Base-by-base conservation (phyloP, 2,888 invertebrate genomes). In the Acanthosepion lycidas region DNA sequence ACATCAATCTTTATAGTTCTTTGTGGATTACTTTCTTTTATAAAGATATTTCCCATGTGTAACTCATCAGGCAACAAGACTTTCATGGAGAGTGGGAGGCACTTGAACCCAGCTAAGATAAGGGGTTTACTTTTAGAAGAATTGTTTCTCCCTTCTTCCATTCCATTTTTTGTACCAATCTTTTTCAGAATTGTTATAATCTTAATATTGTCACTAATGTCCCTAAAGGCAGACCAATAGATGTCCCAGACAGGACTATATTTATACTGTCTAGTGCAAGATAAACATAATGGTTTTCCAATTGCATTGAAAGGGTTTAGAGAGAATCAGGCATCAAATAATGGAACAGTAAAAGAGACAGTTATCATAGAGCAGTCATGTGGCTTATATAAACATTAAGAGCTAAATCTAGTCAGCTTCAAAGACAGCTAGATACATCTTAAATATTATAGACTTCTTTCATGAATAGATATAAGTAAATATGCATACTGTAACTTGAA, bases 161-260 rank as follows among this genome's bases (percentile, higher is more conserved):
- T 78, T 78, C 33, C 64, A 2, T 33, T 78, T 78, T 78, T n/a
- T 12, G n/a, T 9, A n/a, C 78, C n/a, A 78, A 78, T n/a, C 78
- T n/a, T 78, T n/a, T 78, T 78, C 33, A 78, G n/a, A 78, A n/a
- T 78, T 78, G n/a, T 33, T 78, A 78, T 78, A 78, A 78, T 78
- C 78, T n/a, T 15, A 78, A 78, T 15, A 78, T n/a, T 5, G 78
- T 78, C 78, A 78, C 78, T 12, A 78, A 33, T 78, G 78, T 78
- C 78, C 78, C n/a, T 78, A 5, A 78, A 78, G n/a, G 78, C 78
- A 78, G n/a, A 78, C 78, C 78, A 78, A 78, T 78, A 78, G n/a
- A 78, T 78, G 78, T 78, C 78, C 78, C 78, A 78, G 78, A 78
- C 78, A 78, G 78, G n/a, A 78, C 78, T 78, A 78, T 78, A 78